Base-by-base conservation (phyloP, 1,140 invertebrate genomes). In the Whitmania pigra region DNA sequence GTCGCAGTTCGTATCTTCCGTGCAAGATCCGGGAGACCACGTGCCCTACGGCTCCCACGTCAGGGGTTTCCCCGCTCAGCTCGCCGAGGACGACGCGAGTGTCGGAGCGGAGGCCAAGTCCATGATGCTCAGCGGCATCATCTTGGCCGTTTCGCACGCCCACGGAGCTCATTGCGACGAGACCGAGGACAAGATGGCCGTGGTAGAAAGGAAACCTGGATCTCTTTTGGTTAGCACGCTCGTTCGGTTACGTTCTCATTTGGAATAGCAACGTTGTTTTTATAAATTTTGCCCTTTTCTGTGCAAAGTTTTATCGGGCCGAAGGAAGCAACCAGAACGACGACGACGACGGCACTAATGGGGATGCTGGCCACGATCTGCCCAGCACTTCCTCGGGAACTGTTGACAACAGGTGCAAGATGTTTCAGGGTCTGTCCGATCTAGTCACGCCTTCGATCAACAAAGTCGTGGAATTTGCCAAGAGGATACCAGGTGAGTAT, bases 401-500 rank as follows among this genome's bases (percentile, higher is more conserved):
- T 57, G 73, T 72, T 1, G 18, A 29, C 11, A 18, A 71, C 22
- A 54, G 73, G 20, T 74, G 73, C 36, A 22, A 53, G 9, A 72
- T 74, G 71, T 74, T 74, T 53, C 71, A 74, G 57, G 55, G 68
- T 54, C 55, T 72, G 29, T 67, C 74, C 11, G 40, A 29, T 29
- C 31, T 70, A 13, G 55, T 74, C 71, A 69, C 90, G 5, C 91
- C 91, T 0, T 88, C 88, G 57, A 91, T 95, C 18, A 91, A 93
- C 77, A 88, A 89, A 80, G 89, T 94, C 75, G 93, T 96, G 9
- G 92, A 94, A 80, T 94, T 94, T 80, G 92, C 92, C 27, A 96
- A 95, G 83, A 85, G 89, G 77, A 88, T 94, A 74, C 92, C 92
- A 27, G 74, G 84, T 85, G 76, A 75, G 76, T 68, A n/a, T 9